These are phyloP conservation scores for Plectus sambesii DNA, from an alignment of 1,140 invertebrate species.

Conservation along the genomic window DNA sequence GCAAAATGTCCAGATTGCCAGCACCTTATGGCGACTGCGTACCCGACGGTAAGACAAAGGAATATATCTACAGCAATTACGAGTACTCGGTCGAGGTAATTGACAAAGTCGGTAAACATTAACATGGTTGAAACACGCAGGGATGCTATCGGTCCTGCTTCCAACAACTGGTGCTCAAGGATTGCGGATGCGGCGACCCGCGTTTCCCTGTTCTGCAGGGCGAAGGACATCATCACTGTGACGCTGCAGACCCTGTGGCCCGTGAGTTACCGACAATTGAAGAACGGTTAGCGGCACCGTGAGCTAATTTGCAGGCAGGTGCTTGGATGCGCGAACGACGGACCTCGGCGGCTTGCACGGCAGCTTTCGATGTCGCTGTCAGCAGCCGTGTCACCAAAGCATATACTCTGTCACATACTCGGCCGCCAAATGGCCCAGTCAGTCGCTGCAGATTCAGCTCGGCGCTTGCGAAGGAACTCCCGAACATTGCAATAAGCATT, in stretches of 20 bases:
- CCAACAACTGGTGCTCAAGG: constrained; percentile 37
- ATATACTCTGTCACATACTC: constrained; percentile 40
- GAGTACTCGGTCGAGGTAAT: constrained; percentile 39
- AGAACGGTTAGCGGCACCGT: background rate
- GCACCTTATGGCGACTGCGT: constrained; percentile 41
- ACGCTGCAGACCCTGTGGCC: constrained; percentile 34
- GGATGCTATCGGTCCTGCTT: constrained; percentile 41
- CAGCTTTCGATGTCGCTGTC: constrained; percentile 25
- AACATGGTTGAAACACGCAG: constrained; percentile 24
- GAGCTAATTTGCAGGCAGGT: constrained; percentile 29
- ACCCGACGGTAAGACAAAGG: constrained; percentile 27
- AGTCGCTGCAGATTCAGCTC: constrained; percentile 36
- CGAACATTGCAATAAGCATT: constrained; percentile 36
- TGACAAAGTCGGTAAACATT: background rate
- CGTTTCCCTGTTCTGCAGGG: constrained; percentile 40
- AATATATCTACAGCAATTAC: constrained; percentile 38
- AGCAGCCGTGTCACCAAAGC: constrained; percentile 37
- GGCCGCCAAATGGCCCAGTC: constrained; percentile 36
- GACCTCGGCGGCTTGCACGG: constrained; percentile 33
- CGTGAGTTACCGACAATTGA: constrained; percentile 19
- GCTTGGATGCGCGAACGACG: constrained; percentile 29
- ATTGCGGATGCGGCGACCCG: constrained; percentile 38
- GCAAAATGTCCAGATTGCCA: constrained; percentile 36
- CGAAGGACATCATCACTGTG: constrained; percentile 24
- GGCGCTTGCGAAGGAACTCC: constrained; percentile 34